Base-by-base conservation (phyloP, 2,113 vertebrate genomes). In the Phyllostomus discolor region DNA sequence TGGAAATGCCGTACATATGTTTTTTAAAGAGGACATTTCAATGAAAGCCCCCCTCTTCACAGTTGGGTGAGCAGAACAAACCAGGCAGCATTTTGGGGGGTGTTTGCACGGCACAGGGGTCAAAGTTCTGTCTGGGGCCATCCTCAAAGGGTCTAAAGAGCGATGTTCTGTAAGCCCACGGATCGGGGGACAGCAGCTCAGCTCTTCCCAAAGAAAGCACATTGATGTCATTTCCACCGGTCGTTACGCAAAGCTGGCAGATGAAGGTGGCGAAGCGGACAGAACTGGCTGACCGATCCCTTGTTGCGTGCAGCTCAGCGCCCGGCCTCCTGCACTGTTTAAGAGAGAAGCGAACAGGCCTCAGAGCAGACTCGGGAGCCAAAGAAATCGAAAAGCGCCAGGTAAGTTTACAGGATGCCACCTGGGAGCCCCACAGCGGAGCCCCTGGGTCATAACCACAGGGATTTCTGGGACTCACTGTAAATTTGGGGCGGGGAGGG, bases 271-370 rank as follows among this genome's bases (percentile, higher is more conserved):
- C 24, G 10, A 17, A 43, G 10, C 24, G 16, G 14, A 41, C 52
- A 50, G 15, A 38, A 22, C 19, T 16, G 67, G 57, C 4, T 2
- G 5, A 2, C 7, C 8, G 31, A n/a, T 22, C 22, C 54, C 16
- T 1, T 1, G 10, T 50, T 10, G 0, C 10, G 1, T 10, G 0
- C 10, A 1, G 14, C 35, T 1, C 66, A 0, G 12, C 1, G 4
- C n/a, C 7, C 1, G 16, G 14, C 35, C 62, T 16, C 15, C 6
- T 26, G 5, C 46, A 7, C 20, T 0, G 31, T 82, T 69, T 28
- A 7, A 6, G 6, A 50, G 41, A 9, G 75, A 57, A 48, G 75
- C 0, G n/a, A 3, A 24, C 2, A 19, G 57, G 72, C 78, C 26
- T 20, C 26, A 57, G 57, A 10, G 19, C 14, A 35, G 69, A 26